Evolutionary conservation across 2,888 invertebrate genomes (phyloP).

Genomic region (Leptopilina myrica): DNA sequence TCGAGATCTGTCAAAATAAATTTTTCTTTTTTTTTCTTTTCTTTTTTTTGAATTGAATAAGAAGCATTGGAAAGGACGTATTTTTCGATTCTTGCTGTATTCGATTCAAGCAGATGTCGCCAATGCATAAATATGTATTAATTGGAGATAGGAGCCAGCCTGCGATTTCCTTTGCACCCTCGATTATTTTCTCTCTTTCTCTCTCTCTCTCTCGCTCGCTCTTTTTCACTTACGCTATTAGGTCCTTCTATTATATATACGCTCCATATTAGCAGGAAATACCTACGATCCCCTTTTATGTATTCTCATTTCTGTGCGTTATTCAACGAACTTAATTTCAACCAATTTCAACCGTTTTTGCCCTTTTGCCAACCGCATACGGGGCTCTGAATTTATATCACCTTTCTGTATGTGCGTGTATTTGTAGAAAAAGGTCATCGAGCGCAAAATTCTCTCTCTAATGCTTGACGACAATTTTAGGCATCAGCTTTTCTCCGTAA

Average conservation of each 20-base stretch:
- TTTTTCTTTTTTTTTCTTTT: too few species aligned
- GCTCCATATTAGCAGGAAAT: background rate
- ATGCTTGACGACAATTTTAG: constrained; percentile 26
- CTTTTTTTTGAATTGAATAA: constrained; percentile 2
- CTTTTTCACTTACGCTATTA: constrained; percentile 27
- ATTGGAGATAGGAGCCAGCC: constrained; percentile 35
- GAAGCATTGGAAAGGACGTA: background rate
- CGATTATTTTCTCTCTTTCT: background rate
- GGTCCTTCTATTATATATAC: background rate
- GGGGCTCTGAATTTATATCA: constrained; percentile 62
- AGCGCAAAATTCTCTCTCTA: background rate
- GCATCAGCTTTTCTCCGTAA: constrained; percentile 2
- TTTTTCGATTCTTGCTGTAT: constrained; percentile 35
- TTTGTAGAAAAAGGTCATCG: too few species aligned
- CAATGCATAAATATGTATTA: constrained; percentile 43
- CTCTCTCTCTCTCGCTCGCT: constrained; percentile 37
- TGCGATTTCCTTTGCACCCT: constrained; percentile 8
- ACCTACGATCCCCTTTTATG: constrained; percentile 14
- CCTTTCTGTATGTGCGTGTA: background rate
- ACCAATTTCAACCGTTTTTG: constrained; percentile 64
- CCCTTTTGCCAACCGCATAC: constrained; percentile 60
- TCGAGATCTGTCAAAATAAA: constrained; percentile 16
- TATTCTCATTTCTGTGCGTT: constrained; percentile 1
- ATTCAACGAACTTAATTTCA: constrained; percentile 62
- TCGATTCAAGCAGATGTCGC: constrained; percentile 38